These are phyloP conservation scores for Oscheius onirici DNA, from an alignment of 2,888 invertebrate genomes.

Conservation along the genomic window DNA sequence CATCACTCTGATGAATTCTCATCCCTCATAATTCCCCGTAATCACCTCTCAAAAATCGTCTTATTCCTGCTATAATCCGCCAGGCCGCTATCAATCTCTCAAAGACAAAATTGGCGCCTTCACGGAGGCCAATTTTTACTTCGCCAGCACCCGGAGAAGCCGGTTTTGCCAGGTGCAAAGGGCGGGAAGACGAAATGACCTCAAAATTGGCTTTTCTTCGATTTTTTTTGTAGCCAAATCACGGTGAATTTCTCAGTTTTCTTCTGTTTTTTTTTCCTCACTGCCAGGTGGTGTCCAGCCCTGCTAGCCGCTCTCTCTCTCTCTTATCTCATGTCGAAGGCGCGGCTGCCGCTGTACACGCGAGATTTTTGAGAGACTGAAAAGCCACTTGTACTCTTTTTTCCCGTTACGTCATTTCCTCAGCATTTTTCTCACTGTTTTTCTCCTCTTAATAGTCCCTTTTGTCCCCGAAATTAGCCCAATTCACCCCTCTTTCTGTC, in stretches of 20 bases:
- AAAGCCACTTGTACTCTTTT: not conserved
- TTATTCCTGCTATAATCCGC: too few relatives aligned
- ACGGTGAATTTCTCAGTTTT: not conserved
- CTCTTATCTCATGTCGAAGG: too few relatives aligned
- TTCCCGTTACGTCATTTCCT: not conserved
- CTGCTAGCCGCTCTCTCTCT: too few relatives aligned
- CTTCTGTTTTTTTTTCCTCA: too few relatives aligned
- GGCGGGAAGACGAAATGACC: not conserved
- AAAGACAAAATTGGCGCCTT: too few relatives aligned
- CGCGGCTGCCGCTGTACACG: too few relatives aligned
- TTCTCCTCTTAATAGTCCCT: not conserved
- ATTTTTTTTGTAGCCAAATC: not conserved
- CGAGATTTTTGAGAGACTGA: not conserved
- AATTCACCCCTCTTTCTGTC: not conserved
- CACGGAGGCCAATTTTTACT: too few relatives aligned
- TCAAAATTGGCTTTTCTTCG: not conserved
- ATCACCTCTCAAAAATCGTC: too few relatives aligned
- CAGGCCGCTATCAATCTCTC: too few relatives aligned
- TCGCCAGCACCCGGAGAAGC: not conserved
- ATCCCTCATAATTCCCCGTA: too few relatives aligned
- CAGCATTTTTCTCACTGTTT: not conserved
- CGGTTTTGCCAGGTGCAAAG: slow-evolving; percentile 3
- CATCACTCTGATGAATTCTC: too few relatives aligned
- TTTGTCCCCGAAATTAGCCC: not conserved
- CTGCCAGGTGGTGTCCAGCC: too few relatives aligned